phyloP scores from a whole-genome alignment of 1,140 invertebrate species.

The Macrobrachium rosenbergii region DNA sequence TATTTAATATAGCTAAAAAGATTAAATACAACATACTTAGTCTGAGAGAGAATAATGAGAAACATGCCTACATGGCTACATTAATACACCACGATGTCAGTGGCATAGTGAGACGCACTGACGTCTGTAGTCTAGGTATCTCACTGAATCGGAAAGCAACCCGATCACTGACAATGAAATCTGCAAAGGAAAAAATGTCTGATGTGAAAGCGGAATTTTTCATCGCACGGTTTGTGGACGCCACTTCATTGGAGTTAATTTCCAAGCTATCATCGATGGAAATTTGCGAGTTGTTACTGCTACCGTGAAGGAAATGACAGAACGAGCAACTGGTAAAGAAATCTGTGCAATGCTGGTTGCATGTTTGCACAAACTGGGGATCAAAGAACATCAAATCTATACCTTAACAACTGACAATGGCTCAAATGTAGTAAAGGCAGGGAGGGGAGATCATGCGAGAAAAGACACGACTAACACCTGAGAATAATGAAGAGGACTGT shows the following conservation, averaged over 20 bases:
- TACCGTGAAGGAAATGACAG: slow-evolving; percentile 21
- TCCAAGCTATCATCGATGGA: background rate
- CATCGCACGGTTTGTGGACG: background rate
- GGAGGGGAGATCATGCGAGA: background rate
- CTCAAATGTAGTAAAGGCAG: slow-evolving; percentile 21
- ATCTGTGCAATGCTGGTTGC: slow-evolving; percentile 6
- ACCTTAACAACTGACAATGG: slow-evolving; percentile 24
- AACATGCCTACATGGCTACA: too few relatives aligned
- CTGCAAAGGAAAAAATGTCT: too few relatives aligned
- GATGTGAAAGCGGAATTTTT: background rate
- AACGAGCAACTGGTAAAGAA: slow-evolving; percentile 3
- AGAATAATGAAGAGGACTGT: too few relatives aligned
- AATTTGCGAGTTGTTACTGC: slow-evolving; percentile 3
- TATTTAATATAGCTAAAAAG: too few relatives aligned
- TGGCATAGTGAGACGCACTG: too few relatives aligned
- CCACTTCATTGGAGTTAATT: background rate
- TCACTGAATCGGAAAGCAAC: too few relatives aligned
- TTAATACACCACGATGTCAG: too few relatives aligned
- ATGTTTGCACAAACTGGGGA: slow-evolving; percentile 11
- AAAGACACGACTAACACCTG: too few relatives aligned
- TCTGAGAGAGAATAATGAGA: too few relatives aligned
- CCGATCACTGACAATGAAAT: too few relatives aligned
- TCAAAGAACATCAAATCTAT: slow-evolving; percentile 1
- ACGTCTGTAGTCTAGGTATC: too few relatives aligned
- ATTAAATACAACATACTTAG: too few relatives aligned